phyloP scores from a whole-genome alignment of 2,113 vertebrate genomes.

The Eleginops maclovinus region DNA sequence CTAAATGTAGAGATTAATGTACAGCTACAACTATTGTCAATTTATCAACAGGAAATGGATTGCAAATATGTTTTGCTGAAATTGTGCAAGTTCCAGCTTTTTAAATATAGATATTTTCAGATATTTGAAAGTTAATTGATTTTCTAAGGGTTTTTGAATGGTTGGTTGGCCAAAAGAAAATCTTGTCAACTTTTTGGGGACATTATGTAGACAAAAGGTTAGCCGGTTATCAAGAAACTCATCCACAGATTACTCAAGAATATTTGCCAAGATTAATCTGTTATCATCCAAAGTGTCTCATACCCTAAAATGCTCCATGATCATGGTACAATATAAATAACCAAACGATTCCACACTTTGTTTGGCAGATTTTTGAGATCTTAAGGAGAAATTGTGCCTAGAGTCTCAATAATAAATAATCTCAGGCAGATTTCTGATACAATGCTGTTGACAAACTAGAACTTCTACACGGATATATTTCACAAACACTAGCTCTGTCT shows the following conservation, averaged over 20 bases:
- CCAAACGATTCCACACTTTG: background rate
- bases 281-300: background rate
- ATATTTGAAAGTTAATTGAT: background rate
- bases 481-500: constrained; percentile 73
- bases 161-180: background rate
- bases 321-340: background rate
- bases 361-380: background rate
- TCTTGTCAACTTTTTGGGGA: background rate
- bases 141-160: background rate
- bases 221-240: background rate
- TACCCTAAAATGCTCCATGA: background rate
- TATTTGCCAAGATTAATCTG: background rate
- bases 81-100: background rate
- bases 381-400: background rate
- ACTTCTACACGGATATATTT: constrained; percentile 71
- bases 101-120: background rate
- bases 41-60: background rate
- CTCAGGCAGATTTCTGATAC: constrained; percentile 36
- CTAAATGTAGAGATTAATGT: background rate
- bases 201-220: background rate
- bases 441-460: constrained; percentile 54
- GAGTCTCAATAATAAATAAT: constrained; percentile 5
- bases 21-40: background rate
- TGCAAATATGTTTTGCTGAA: background rate
- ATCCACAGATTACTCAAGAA: background rate